Evolutionary conservation across 2,113 vertebrate genomes (phyloP).

Genomic region (Amblyopsis rosae): DNA sequence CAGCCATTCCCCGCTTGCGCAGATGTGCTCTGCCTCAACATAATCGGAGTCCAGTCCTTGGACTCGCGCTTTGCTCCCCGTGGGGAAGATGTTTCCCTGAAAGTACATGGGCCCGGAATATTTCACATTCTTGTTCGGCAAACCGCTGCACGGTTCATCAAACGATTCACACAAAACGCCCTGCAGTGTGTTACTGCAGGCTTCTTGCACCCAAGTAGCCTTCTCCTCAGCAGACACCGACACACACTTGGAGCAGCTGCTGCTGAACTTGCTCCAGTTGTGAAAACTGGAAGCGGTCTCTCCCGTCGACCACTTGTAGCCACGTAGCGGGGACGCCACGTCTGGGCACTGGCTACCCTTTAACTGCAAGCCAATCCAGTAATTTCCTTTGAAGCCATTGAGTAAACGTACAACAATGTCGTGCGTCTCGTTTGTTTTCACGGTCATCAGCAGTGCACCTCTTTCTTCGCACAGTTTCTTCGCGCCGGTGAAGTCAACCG

Average conservation of each 20-base stretch:
- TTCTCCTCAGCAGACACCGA: neutral
- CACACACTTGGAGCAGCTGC: constrained; percentile 16
- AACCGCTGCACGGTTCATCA: accelerated
- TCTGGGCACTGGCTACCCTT: neutral
- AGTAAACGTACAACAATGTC: accelerated
- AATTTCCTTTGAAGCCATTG: neutral
- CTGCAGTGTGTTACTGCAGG: neutral
- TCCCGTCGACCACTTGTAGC: neutral
- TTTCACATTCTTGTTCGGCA: neutral
- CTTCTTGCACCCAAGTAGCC: accelerated
- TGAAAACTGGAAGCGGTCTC: neutral
- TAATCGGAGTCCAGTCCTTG: accelerated
- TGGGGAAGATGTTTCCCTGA: accelerated
- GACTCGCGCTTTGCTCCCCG: constrained; percentile 9
- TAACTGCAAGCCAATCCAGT: constrained; percentile 32
- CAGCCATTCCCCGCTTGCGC: accelerated
- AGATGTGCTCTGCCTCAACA: constrained; percentile 22
- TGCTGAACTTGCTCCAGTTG: neutral
- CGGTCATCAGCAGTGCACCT: accelerated
- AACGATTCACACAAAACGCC: constrained; percentile 38
- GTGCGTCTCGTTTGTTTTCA: accelerated
- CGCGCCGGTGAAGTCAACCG: neutral
- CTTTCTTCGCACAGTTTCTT: neutral
- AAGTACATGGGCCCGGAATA: neutral
- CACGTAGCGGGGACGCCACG: neutral